Conservation (phyloP, 2,888 invertebrate genomes). For the Dolichomitus sp. region DNA sequence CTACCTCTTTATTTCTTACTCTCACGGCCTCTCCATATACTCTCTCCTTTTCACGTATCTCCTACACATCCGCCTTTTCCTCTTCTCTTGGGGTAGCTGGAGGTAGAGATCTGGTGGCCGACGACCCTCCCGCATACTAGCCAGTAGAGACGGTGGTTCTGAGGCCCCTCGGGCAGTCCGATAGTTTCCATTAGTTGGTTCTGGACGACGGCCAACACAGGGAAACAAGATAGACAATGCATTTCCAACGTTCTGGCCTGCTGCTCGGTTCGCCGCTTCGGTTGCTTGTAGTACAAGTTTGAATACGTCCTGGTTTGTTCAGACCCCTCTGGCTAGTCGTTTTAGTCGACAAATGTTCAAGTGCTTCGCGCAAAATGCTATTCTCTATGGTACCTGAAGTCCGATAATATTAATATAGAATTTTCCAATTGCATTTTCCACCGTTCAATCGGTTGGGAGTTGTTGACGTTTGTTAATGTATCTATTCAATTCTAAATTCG, state of each 20-base stretch:
- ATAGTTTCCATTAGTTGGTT: constrained; percentile 73
- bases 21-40: not conserved
- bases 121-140: constrained; percentile 31
- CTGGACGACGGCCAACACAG: constrained; percentile 70
- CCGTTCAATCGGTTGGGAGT: not conserved
- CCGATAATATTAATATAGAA: constrained; percentile 15
- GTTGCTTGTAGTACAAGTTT: constrained; percentile 33
- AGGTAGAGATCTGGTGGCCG: constrained; percentile 27
- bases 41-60: not conserved
- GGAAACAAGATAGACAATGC: constrained; percentile 71
- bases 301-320: constrained; percentile 38
- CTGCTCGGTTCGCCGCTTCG: constrained; percentile 39
- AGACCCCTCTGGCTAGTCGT: constrained; percentile 27
- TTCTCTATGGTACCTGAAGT: not conserved
- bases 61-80: constrained; percentile 63
- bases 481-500: not conserved
- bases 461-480: not conserved
- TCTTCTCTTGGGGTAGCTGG: constrained; percentile 45
- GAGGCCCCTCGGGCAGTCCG: constrained; percentile 56
- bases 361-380: constrained; percentile 28
- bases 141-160: constrained; percentile 3
- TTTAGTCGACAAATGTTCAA: constrained; percentile 47
- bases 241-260: constrained; percentile 63
- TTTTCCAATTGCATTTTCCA: not conserved
- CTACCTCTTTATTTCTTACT: too few species aligned